Conservation (phyloP, 2,888 invertebrate species). For the Thereva nobilitata region DNA sequence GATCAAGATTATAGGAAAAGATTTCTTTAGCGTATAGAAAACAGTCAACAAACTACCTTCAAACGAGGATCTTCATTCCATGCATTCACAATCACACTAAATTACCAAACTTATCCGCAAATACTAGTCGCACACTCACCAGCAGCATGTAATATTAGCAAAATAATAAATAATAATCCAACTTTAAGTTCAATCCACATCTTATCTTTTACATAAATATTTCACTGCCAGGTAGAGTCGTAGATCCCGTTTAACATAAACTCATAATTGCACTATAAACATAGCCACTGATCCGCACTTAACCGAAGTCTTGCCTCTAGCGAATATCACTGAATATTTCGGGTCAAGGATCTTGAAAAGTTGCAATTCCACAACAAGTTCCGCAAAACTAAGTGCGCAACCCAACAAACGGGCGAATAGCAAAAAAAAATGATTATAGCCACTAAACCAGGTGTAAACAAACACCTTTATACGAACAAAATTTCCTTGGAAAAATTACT, state of each 20-base stretch:
- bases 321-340: background rate
- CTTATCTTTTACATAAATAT: conserved; percentile 9
- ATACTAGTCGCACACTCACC: too few relatives aligned
- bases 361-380: background rate
- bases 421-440: background rate
- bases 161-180: conserved; percentile 19
- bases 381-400: conserved; percentile 16
- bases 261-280: conserved; percentile 18
- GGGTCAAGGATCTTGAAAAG: conserved; percentile 23
- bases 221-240: background rate
- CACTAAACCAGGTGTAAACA: too few relatives aligned
- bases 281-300: conserved; percentile 5
- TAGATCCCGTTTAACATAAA: conserved; percentile 5
- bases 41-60: too few relatives aligned
- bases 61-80: too few relatives aligned
- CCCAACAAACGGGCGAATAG: background rate
- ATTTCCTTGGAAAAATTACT: too few relatives aligned
- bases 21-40: too few relatives aligned
- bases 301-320: background rate
- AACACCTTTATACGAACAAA: too few relatives aligned
- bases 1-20: too few relatives aligned
- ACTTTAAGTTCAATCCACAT: conserved; percentile 26
- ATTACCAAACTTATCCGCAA: too few relatives aligned
- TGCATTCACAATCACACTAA: too few relatives aligned
- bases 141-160: too few relatives aligned